Evolutionary conservation across 2,113 vertebrate genomes (phyloP).

Genomic region (Rutilus rutilus): DNA sequence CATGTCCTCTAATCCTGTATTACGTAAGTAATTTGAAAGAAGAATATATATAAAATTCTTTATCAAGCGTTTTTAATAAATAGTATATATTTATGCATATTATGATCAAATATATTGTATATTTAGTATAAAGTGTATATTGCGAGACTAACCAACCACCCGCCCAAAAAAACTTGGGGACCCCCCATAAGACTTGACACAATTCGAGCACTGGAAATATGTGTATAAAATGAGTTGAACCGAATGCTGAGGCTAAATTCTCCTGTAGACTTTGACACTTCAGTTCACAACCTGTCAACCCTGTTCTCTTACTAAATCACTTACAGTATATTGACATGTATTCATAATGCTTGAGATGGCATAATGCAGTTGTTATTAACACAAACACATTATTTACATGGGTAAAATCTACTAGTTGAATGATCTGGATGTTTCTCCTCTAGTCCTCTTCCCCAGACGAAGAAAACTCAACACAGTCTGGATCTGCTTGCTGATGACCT

Average conservation of each 20-base stretch:
- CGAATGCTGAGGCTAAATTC: not conserved
- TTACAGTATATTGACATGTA: not conserved
- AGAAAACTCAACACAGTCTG: slow-evolving; percentile 2
- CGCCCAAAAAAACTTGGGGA: too few species aligned
- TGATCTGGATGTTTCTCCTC: not conserved
- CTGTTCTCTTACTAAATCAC: not conserved
- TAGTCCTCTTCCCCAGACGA: slow-evolving; percentile 32
- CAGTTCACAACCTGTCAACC: not conserved
- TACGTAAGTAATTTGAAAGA: too few species aligned
- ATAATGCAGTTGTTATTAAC: not conserved
- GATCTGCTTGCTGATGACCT: slow-evolving; percentile 40
- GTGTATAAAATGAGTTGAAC: not conserved
- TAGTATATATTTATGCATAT: too few species aligned
- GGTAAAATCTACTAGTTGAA: not conserved
- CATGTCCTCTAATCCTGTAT: too few species aligned
- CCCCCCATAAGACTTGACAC: too few species aligned
- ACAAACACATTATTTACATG: not conserved
- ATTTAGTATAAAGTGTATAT: too few species aligned
- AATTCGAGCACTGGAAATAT: too few species aligned
- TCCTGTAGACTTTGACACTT: too few species aligned
- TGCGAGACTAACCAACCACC: too few species aligned
- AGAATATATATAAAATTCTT: too few species aligned
- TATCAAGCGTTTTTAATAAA: too few species aligned
- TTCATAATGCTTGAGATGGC: not conserved
- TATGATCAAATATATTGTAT: too few species aligned